Conservation (phyloP, 2,113 vertebrate species). For the Chaetodon trifascialis region DNA sequence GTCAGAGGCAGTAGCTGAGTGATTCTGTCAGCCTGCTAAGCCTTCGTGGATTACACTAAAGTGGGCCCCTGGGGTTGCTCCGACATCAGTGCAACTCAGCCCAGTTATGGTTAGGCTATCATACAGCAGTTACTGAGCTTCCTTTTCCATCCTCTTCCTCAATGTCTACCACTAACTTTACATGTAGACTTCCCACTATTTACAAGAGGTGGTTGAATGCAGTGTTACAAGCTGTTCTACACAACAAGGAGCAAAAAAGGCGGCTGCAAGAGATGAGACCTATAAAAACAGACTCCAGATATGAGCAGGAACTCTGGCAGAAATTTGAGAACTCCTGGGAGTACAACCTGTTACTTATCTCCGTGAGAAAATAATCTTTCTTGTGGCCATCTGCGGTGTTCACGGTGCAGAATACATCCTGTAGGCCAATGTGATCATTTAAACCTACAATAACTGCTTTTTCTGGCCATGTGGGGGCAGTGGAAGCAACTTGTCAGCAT, state of each 20-base stretch:
- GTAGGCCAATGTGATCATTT: background rate
- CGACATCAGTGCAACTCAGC: slow-evolving; percentile 58
- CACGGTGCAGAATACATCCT: background rate
- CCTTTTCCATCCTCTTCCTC: slow-evolving; percentile 33
- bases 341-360: background rate
- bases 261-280: background rate
- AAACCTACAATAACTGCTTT: background rate
- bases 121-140: slow-evolving; percentile 34
- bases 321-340: background rate
- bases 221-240: background rate
- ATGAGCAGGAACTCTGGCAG: background rate
- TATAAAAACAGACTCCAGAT: background rate
- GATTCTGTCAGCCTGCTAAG: slow-evolving; percentile 78
- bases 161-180: slow-evolving; percentile 15
- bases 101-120: slow-evolving; percentile 60
- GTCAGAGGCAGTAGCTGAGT: slow-evolving; percentile 77
- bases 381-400: background rate
- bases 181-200: background rate
- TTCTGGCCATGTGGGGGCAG: background rate
- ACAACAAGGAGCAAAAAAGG: background rate
- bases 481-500: background rate
- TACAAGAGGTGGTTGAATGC: background rate
- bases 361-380: background rate
- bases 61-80: slow-evolving; percentile 73
- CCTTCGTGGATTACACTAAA: slow-evolving; percentile 71